Evolutionary conservation across 2,113 vertebrate species (phyloP).

Genomic region (Cavia porcellus): DNA sequence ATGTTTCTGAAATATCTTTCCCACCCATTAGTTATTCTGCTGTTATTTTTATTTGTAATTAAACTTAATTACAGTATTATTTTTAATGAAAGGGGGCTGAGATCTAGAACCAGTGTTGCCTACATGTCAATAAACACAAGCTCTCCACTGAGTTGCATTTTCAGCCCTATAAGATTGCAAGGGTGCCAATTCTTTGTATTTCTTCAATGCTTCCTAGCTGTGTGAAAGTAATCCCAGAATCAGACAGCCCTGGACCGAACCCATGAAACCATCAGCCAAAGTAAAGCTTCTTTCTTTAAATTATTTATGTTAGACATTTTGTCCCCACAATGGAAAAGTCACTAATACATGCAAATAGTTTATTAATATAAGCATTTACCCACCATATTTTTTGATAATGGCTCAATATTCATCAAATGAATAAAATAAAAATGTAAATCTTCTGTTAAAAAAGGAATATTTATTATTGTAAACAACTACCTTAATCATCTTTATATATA

Average conservation of each 20-base stretch:
- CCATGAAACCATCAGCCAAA: not conserved
- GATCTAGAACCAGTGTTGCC: not conserved
- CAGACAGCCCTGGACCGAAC: not conserved
- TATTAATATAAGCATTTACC: not conserved
- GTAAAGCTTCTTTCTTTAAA: not conserved
- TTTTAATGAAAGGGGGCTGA: not conserved
- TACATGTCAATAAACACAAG: not conserved
- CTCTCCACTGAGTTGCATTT: not conserved
- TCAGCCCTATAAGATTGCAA: not conserved
- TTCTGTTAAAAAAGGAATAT: not conserved
- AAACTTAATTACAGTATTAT: conserved; percentile 8
- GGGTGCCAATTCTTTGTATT: not conserved
- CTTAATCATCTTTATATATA: not conserved
- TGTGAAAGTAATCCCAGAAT: not conserved
- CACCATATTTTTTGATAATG: not conserved
- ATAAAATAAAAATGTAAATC: conserved; percentile 32
- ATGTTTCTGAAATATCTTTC: conserved; percentile 48
- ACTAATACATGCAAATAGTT: not conserved
- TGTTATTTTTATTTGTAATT: conserved; percentile 10
- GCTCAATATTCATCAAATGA: conserved; percentile 19
- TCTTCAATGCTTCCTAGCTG: not conserved
- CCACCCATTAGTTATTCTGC: not conserved
- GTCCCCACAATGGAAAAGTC: not conserved
- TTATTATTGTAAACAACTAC: not conserved
- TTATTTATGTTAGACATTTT: not conserved